Conservation (phyloP, 2,888 invertebrate species). For the Drosophila infuscata region DNA sequence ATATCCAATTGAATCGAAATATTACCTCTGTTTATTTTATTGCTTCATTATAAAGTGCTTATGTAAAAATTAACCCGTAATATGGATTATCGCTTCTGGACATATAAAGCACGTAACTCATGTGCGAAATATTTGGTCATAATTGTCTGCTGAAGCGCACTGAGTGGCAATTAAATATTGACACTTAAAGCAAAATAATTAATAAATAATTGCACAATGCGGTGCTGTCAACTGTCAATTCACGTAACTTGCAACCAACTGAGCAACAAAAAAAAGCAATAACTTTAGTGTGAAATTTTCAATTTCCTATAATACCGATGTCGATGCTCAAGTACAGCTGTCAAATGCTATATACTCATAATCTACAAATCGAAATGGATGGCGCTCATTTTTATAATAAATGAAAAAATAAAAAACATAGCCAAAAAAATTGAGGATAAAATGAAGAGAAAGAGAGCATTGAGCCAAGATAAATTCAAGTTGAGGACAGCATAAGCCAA, state of each 20-base stretch:
- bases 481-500: slow-evolving; percentile 49
- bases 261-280: slow-evolving; percentile 17
- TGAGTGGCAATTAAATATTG: slow-evolving; percentile 36
- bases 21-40: not conserved
- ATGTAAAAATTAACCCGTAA: slow-evolving; percentile 18
- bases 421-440: not conserved
- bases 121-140: slow-evolving; percentile 42
- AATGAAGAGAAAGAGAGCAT: slow-evolving; percentile 13
- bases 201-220: slow-evolving; percentile 42
- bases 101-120: slow-evolving; percentile 37
- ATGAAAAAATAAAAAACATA: slow-evolving; percentile 22
- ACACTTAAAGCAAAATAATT: slow-evolving; percentile 52
- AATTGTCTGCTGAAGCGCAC: slow-evolving; percentile 40
- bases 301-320: slow-evolving; percentile 20
- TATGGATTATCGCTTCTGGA: slow-evolving; percentile 10
- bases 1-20: not conserved
- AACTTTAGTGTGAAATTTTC: slow-evolving; percentile 20
- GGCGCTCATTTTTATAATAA: slow-evolving; percentile 32
- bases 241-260: slow-evolving; percentile 43
- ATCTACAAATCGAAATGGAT: slow-evolving; percentile 43
- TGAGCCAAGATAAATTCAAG: slow-evolving; percentile 51
- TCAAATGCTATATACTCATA: slow-evolving; percentile 49
- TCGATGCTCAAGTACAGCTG: slow-evolving; percentile 42
- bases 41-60: not conserved
- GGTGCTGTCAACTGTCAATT: slow-evolving; percentile 39